Conservation (phyloP, 2,888 invertebrate species). For the Sylvicola cinctus region DNA sequence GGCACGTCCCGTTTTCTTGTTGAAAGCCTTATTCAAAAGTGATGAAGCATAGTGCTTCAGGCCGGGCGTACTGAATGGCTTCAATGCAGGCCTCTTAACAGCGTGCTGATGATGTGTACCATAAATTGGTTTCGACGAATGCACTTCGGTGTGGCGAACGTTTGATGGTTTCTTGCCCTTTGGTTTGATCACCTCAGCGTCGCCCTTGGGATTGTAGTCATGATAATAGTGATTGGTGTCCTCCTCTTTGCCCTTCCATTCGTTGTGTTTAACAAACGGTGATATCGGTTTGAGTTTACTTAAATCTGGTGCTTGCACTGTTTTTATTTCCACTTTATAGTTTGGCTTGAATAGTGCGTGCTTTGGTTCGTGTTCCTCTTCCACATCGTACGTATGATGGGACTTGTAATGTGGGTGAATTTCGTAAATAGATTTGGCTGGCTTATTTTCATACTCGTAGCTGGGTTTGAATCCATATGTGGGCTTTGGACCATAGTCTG, state of each 20-base stretch:
- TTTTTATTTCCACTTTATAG: slow-evolving; percentile 9
- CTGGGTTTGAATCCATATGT: slow-evolving; percentile 4
- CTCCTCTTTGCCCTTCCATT: background rate
- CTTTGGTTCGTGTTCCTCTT: too few relatives aligned
- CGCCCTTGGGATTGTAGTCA: slow-evolving; percentile 8
- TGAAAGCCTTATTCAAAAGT: slow-evolving; percentile 5
- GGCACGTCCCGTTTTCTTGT: background rate
- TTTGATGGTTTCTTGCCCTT: slow-evolving; percentile 7
- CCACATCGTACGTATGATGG: too few relatives aligned
- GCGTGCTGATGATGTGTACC: too few relatives aligned
- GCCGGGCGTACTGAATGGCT: slow-evolving; percentile 26
- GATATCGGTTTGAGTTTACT: slow-evolving; percentile 9
- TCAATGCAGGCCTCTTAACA: too few relatives aligned
- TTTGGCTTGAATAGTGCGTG: too few relatives aligned
- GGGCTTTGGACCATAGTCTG: slow-evolving; percentile 19
- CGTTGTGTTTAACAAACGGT: slow-evolving; percentile 6
- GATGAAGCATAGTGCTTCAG: slow-evolving; percentile 27
- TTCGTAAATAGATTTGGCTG: too few relatives aligned
- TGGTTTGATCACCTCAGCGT: slow-evolving; percentile 2
- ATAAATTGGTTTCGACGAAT: too few relatives aligned
- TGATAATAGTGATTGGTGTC: too few relatives aligned
- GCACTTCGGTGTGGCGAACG: slow-evolving; percentile 13
- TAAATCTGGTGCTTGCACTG: slow-evolving; percentile 12
- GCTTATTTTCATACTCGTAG: slow-evolving; percentile 4
- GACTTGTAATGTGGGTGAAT: too few relatives aligned